Conservation (phyloP, 2,113 vertebrate genomes). For the Dipodomys stephensi region DNA sequence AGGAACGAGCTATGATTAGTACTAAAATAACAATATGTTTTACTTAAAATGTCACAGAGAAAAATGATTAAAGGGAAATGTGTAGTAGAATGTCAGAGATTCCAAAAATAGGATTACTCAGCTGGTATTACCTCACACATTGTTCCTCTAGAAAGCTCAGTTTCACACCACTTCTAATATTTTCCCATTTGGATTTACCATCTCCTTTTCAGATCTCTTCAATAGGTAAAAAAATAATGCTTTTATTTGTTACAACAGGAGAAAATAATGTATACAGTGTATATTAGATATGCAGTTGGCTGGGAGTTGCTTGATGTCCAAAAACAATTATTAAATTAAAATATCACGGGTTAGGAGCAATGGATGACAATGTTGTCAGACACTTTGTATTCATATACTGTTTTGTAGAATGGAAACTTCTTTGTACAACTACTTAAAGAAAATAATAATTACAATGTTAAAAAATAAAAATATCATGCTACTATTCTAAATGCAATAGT, state of each 20-base stretch:
- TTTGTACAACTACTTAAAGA: no score
- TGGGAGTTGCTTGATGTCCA: conserved; percentile 34
- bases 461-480: no score
- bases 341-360: no score
- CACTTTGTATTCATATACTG: no score
- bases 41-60: conserved; percentile 52
- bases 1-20: conserved; percentile 17
- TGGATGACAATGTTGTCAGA: no score
- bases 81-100: conserved; percentile 11
- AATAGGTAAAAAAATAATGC: conserved; percentile 24
- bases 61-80: conserved; percentile 54
- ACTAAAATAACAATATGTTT: conserved; percentile 55
- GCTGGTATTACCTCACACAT: not conserved
- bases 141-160: conserved; percentile 29
- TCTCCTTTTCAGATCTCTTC: conserved; percentile 28
- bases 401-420: no score
- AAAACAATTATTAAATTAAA: conserved; percentile 14
- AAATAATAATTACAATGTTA: no score
- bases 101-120: conserved; percentile 41
- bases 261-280: conserved; percentile 1
- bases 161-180: conserved; percentile 31
- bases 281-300: not conserved
- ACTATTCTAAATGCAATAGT: not conserved
- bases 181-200: conserved; percentile 39
- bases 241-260: not conserved